Base-by-base conservation (phyloP, 1,140 invertebrate species). In the Lithobius niger region DNA sequence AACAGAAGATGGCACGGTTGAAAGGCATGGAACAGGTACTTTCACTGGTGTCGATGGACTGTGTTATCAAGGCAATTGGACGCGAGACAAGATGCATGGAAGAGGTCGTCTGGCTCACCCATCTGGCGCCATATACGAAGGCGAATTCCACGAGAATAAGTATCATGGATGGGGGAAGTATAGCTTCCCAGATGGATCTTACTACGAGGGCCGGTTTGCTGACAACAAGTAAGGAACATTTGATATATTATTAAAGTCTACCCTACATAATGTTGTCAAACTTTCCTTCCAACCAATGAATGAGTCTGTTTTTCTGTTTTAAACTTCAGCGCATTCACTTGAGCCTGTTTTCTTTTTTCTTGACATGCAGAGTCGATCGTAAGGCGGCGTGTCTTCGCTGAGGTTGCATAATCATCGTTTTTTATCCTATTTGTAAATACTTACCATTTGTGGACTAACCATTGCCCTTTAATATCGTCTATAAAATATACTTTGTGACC, bases 141-240 rank as follows among this genome's bases (percentile, higher is more conserved):
- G 69, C 43, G 59, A 62, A 13, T 71, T 72, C 62, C 58, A 64
- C 2, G 64, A 69, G 54, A 70, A 70, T 55, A 62, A 71, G 55
- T 71, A 71, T 59, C 63, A 71, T 56, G 71, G 70, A 3, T 48
- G 27, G 21, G 71, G 71, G 54, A 64, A 61, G 57, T 72, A 71
- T 52, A 63, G 56, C 2, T 72, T 68, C 65, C 69, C 69, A 15
- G 68, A 72, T 62, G 65, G 65, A 6, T 70, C 69, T 18, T 68
- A 57, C 43, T 70, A 67, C 57, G 62, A 66, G 24, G 70, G 69
- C 28, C 57, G 64, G 4, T 72, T 72, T 66, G 59, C 61, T 13
- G 66, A 71, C 56, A 72, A 71, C 59, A 68, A 61, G 69, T 69
- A 57, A 59, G 59, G 54, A 19, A 1, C 36, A 31, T 52, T 27